phyloP scores from a whole-genome alignment of 2,113 vertebrate species.

The Carettochelys insculpta region DNA sequence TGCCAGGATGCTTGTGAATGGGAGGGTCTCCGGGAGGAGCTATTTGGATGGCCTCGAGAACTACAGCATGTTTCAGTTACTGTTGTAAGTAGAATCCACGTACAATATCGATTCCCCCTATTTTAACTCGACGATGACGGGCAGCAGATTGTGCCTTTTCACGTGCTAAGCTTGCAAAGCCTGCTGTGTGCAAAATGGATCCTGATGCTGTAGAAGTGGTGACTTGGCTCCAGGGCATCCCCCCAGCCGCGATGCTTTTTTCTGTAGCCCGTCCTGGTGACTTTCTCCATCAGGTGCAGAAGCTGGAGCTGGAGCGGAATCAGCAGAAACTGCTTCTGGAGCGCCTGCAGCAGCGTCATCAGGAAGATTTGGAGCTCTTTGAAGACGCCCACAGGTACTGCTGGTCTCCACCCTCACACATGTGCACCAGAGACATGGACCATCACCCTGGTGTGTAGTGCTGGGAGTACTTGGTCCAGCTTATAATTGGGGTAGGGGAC shows the following conservation, averaged over 20 bases:
- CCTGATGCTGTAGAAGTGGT: too few species aligned
- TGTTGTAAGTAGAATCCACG: too few species aligned
- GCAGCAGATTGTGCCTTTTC: too few species aligned
- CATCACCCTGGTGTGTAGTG: not conserved
- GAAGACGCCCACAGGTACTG: constrained; percentile 84
- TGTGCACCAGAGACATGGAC: fast-evolving
- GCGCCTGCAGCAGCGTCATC: constrained; percentile 80
- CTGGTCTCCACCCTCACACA: not conserved
- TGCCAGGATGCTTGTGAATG: too few species aligned
- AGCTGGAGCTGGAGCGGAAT: constrained; percentile 81
- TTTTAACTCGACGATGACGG: too few species aligned
- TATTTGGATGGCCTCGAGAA: too few species aligned
- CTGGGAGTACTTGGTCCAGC: not conserved
- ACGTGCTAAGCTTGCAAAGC: too few species aligned
- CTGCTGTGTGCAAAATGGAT: too few species aligned
- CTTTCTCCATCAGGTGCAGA: constrained; percentile 75
- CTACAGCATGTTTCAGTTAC: too few species aligned
- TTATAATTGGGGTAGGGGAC: not conserved
- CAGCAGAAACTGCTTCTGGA: constrained; percentile 82
- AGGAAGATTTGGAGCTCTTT: constrained; percentile 83
- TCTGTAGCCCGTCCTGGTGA: not conserved
- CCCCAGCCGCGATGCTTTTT: not conserved
- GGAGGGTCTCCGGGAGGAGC: too few species aligned
- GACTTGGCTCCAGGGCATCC: too few species aligned
- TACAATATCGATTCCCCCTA: too few species aligned